phyloP scores from a whole-genome alignment of 2,113 vertebrate genomes.

The Rhadina sibilatrix region DNA sequence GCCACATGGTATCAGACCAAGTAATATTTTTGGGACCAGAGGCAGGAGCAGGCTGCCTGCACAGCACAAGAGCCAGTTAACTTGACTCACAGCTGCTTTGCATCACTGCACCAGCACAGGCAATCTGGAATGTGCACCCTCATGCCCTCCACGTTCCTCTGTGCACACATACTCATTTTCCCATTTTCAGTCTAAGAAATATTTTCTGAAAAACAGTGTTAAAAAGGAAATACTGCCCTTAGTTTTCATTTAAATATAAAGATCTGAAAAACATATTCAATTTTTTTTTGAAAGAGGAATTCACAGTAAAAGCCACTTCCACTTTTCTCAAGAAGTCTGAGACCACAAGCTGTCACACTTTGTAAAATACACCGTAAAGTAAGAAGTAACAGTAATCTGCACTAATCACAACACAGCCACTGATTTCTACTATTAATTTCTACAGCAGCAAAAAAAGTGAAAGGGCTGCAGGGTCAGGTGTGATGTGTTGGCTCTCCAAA shows the following conservation, averaged over 20 bases:
- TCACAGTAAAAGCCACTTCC: not conserved
- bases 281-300: not conserved
- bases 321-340: not conserved
- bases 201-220: not conserved
- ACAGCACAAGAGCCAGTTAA: not conserved
- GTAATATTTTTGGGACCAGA: not conserved
- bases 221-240: not conserved
- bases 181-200: not conserved
- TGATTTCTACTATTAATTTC: not conserved
- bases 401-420: not conserved
- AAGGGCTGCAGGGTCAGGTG: not conserved
- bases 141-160: constrained; percentile 39
- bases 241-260: not conserved
- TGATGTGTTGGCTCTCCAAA: not conserved
- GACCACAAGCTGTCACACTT: not conserved
- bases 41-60: not conserved
- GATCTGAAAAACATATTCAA: not conserved
- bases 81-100: not conserved
- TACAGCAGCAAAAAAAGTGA: not conserved
- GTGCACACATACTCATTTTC: not conserved
- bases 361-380: not conserved
- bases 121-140: constrained; percentile 16
- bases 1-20: not conserved
- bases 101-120: not conserved
- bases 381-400: not conserved